Conservation (phyloP, 2,797 vertebrate species). For the Manis crassicaudata region DNA sequence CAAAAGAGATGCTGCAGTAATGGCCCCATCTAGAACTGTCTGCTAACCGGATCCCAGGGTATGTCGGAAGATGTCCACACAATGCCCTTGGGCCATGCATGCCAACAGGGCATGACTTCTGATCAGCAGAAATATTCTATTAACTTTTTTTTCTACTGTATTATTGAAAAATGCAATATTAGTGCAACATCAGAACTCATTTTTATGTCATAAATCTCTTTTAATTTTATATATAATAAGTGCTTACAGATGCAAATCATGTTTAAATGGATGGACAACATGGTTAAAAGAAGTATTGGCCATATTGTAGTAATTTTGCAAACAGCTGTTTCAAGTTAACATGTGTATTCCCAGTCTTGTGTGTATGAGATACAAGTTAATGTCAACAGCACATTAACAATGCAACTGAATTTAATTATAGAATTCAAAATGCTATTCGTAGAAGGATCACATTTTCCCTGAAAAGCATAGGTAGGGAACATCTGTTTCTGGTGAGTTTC, state of each 20-base stretch:
- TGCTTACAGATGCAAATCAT: slow-evolving; percentile 72
- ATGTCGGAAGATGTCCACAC: neutral
- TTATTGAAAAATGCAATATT: slow-evolving; percentile 53
- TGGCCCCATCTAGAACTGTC: neutral
- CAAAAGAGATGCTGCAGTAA: neutral
- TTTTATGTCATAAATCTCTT: slow-evolving; percentile 66
- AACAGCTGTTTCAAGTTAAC: slow-evolving; percentile 77
- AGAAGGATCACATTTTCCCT: slow-evolving; percentile 49
- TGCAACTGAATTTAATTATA: slow-evolving; percentile 78
- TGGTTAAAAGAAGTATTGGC: slow-evolving; percentile 63
- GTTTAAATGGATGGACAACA: slow-evolving; percentile 64
- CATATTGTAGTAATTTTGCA: slow-evolving; percentile 75
- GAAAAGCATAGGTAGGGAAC: slow-evolving; percentile 52
- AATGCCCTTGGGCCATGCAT: neutral
- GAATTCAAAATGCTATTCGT: slow-evolving; percentile 49
- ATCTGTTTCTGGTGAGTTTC: slow-evolving; percentile 72
- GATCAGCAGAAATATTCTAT: neutral
- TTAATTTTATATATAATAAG: slow-evolving; percentile 74
- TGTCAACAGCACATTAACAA: slow-evolving; percentile 78
- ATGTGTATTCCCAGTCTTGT: slow-evolving; percentile 71
- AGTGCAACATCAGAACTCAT: slow-evolving; percentile 61
- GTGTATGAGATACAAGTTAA: slow-evolving; percentile 74
- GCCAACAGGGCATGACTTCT: neutral
- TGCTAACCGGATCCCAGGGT: neutral
- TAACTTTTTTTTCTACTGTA: slow-evolving; percentile 39